Evolutionary conservation across 2,797 vertebrate species (phyloP).

Genomic region (Xerus rutilus): DNA sequence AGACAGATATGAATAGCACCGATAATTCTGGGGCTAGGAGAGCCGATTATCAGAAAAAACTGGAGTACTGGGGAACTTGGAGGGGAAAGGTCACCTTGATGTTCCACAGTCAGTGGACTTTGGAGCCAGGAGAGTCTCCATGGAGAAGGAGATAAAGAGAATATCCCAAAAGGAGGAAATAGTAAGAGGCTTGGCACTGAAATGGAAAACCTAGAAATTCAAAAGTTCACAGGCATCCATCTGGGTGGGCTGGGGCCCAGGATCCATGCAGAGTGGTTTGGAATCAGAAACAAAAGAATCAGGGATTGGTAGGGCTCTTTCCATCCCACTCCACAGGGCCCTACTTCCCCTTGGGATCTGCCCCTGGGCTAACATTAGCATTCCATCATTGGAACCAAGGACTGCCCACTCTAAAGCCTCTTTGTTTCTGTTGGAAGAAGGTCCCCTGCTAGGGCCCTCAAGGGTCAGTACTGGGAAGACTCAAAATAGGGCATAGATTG

Average conservation of each 20-base stretch:
- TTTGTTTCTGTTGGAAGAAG: slow-evolving; percentile 68
- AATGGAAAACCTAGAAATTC: not conserved
- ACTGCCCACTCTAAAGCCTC: not conserved
- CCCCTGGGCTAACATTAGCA: not conserved
- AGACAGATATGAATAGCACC: not conserved
- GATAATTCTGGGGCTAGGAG: not conserved
- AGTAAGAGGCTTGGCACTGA: not conserved
- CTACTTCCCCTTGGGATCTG: not conserved
- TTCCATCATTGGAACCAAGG: slow-evolving; percentile 1
- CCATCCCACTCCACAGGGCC: not conserved
- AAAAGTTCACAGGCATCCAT: not conserved
- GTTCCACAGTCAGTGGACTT: not conserved
- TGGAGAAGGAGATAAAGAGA: not conserved
- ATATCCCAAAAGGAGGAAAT: not conserved
- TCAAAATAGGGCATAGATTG: slow-evolving; percentile 51
- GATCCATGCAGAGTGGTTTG: not conserved
- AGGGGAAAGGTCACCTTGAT: not conserved
- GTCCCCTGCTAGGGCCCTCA: not conserved
- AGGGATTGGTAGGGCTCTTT: not conserved
- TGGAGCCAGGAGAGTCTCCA: not conserved
- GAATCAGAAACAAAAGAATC: not conserved
- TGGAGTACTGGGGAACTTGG: not conserved
- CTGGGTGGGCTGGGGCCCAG: not conserved
- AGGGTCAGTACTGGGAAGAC: slow-evolving; percentile 41
- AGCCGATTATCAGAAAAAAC: not conserved